Conservation (phyloP, 2,888 invertebrate genomes). For the Amphipoea oculea region DNA sequence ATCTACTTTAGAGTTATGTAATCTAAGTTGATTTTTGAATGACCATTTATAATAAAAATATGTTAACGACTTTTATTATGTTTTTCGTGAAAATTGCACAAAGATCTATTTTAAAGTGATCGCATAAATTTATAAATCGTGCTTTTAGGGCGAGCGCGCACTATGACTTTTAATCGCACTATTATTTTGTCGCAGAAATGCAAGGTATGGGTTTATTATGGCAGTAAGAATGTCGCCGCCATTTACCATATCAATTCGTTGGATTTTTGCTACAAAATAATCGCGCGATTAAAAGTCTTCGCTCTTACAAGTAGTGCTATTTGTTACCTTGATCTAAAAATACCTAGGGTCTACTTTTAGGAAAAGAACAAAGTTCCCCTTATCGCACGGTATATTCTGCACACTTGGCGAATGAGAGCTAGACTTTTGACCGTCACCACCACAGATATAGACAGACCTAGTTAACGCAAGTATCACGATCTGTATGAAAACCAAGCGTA, state of each 20-base stretch:
- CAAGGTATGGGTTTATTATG: too few relatives aligned
- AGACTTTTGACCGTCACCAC: not conserved
- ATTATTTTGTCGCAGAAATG: not conserved
- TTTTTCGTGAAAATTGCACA: conserved; percentile 18
- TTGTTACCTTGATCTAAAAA: not conserved
- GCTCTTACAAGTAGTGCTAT: not conserved
- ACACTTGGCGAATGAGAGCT: not conserved
- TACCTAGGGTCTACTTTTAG: not conserved
- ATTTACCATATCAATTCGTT: not conserved
- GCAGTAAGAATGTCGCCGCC: not conserved
- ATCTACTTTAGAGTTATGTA: too few relatives aligned
- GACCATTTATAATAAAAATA: not conserved
- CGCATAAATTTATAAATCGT: conserved; percentile 15
- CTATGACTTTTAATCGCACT: not conserved
- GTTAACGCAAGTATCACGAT: too few relatives aligned
- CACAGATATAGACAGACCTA: too few relatives aligned
- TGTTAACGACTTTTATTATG: not conserved
- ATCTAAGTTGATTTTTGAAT: too few relatives aligned
- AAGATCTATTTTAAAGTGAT: conserved; percentile 3
- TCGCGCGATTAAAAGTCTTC: not conserved
- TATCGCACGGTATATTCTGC: too few relatives aligned
- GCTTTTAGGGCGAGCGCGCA: conserved; percentile 2
- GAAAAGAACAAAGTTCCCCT: too few relatives aligned
- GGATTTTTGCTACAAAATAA: not conserved
- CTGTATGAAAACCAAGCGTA: too few relatives aligned